Evolutionary conservation across 2,797 vertebrate species (phyloP).

Genomic region (Astyanax mexicanus): DNA sequence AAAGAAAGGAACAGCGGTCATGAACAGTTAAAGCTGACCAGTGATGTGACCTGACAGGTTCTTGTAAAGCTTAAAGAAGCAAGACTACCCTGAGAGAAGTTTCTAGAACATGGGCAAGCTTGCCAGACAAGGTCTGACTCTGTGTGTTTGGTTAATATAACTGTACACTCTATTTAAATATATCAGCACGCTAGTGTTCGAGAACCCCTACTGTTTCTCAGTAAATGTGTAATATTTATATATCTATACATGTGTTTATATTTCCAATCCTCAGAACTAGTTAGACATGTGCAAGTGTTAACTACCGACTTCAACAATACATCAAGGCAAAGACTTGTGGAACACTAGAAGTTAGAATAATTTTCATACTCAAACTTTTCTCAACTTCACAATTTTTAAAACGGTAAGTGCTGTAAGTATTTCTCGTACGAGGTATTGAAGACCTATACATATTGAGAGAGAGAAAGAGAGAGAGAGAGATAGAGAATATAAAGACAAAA

Average conservation of each 20-base stretch:
- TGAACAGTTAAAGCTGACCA: slow-evolving; percentile 61
- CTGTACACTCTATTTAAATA: slow-evolving; percentile 84
- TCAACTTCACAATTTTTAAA: slow-evolving; percentile 77
- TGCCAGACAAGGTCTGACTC: slow-evolving; percentile 80
- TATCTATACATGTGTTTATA: slow-evolving; percentile 81
- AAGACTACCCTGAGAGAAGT: slow-evolving; percentile 87
- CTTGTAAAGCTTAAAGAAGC: slow-evolving; percentile 83
- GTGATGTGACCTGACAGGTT: slow-evolving; percentile 76
- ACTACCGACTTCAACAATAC: slow-evolving; percentile 83
- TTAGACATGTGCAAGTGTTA: slow-evolving; percentile 87
- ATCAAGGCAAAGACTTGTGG: slow-evolving; percentile 82
- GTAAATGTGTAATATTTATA: slow-evolving; percentile 82
- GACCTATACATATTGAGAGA: slow-evolving; percentile 69
- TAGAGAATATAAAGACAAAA: slow-evolving; percentile 61
- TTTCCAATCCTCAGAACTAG: slow-evolving; percentile 82
- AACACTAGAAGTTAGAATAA: slow-evolving; percentile 78
- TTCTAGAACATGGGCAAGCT: slow-evolving; percentile 83
- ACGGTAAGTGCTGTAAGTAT: slow-evolving; percentile 84
- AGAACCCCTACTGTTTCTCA: slow-evolving; percentile 77
- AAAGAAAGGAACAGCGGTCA: slow-evolving; percentile 8
- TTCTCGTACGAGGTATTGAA: slow-evolving; percentile 81
- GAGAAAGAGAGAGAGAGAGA: slow-evolving; percentile 15
- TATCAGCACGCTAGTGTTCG: slow-evolving; percentile 80
- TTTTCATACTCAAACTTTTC: slow-evolving; percentile 75
- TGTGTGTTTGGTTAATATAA: slow-evolving; percentile 84